These are phyloP conservation scores for Drosophila quinaria DNA, from an alignment of 2,888 invertebrate genomes.

Conservation along the genomic window DNA sequence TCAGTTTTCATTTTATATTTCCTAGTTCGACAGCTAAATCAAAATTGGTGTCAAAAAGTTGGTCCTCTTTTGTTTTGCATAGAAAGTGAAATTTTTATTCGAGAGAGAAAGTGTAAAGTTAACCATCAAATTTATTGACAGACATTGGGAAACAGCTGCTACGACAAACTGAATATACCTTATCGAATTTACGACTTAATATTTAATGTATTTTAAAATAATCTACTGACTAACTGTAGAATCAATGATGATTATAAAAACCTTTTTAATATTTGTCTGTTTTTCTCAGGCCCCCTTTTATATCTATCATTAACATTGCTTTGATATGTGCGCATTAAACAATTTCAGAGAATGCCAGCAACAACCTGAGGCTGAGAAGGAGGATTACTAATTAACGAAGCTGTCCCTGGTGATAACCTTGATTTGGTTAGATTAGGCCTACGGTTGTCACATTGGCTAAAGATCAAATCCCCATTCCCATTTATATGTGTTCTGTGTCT, in stretches of 20 bases:
- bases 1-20: constrained; percentile 36
- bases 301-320: constrained; percentile 23
- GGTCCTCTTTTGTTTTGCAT: constrained; percentile 17
- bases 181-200: neutral
- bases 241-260: neutral
- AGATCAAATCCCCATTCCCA: constrained; percentile 41
- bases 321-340: constrained; percentile 21
- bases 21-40: constrained; percentile 3
- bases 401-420: constrained; percentile 58
- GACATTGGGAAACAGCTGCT: constrained; percentile 18
- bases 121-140: constrained; percentile 58
- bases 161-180: constrained; percentile 9
- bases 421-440: constrained; percentile 25
- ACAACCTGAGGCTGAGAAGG: constrained; percentile 2
- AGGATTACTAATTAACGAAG: constrained; percentile 64
- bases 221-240: neutral
- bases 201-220: neutral
- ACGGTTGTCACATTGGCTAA: constrained; percentile 36
- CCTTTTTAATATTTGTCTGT: neutral
- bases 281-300: constrained; percentile 2
- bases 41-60: constrained; percentile 61
- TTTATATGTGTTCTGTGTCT: constrained; percentile 31
- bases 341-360: neutral
- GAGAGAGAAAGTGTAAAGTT: constrained; percentile 49
- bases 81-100: constrained; percentile 24